phyloP scores from a whole-genome alignment of 2,888 invertebrate genomes.

The Scaptomyza caliginosa region DNA sequence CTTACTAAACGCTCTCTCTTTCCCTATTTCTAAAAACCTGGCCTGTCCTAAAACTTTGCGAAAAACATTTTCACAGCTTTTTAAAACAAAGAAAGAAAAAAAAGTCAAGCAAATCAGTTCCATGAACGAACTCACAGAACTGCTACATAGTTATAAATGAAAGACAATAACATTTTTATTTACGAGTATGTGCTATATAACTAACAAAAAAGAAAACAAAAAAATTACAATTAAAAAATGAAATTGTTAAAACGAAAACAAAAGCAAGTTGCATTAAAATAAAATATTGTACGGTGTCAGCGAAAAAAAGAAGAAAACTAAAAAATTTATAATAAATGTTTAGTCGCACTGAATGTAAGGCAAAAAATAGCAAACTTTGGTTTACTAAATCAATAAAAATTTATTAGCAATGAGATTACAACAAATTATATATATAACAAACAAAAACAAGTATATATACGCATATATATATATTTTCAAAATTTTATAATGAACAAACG shows the following conservation, averaged over 20 bases:
- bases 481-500: conserved; percentile 72
- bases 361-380: conserved; percentile 63
- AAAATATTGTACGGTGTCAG: conserved; percentile 30
- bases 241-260: conserved; percentile 48
- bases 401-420: conserved; percentile 69
- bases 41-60: conserved; percentile 4
- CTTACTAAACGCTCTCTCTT: neutral
- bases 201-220: conserved; percentile 20
- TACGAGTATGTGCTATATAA: conserved; percentile 68
- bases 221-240: conserved; percentile 28
- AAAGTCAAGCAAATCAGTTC: conserved; percentile 55
- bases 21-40: neutral
- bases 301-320: conserved; percentile 13
- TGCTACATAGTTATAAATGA: conserved; percentile 76
- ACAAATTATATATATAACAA: conserved; percentile 24
- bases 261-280: conserved; percentile 39
- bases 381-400: conserved; percentile 73
- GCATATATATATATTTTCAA: conserved; percentile 63
- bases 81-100: conserved; percentile 38
- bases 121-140: conserved; percentile 65
- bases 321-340: conserved; percentile 46
- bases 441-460: conserved; percentile 49
- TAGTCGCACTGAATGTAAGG: conserved; percentile 61
- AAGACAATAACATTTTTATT: conserved; percentile 76
- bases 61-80: conserved; percentile 30